Base-by-base conservation (phyloP, 2,797 vertebrate species). In the Phoeniculus purpureus region DNA sequence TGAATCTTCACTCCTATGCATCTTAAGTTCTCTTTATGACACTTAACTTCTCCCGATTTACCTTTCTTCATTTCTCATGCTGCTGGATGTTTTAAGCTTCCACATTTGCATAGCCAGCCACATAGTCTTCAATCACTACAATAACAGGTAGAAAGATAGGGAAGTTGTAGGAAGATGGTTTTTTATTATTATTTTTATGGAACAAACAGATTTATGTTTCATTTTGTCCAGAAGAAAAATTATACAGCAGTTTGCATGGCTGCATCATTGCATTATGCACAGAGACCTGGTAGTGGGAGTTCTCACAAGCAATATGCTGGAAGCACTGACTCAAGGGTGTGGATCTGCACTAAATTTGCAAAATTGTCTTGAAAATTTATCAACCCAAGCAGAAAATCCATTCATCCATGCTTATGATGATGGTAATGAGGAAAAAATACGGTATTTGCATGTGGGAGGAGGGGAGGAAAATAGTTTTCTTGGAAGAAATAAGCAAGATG, bases 341-440 rank as follows among this genome's bases (percentile, higher is more conserved):
- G 34, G 65, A 92, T 94, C 72, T 84, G 71, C 65, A 90, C 83
- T 94, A 83, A 94, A 95, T 96, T 94, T 94, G 90, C 86, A 96
- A 95, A 95, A 96, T 94, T 95, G 94, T 94, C 94, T 93, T 95
- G 93, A 96, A 96, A 96, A 96, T 94, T 83, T 94, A 93, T 55
- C 88, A 95, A 51, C 26, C 81, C 84, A 92, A 93, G 93, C 90
- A 95, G 90, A 94, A 94, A 94, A 96, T 92, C 52, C 86, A 94
- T 91, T 95, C 81, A 92, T 80, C 83, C 90, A 89, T 93, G 86
- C 86, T 90, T 95, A 51, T 93, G 88, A 90, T 94, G 66, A 75
- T 87, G n/a, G 13, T 94, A 94, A 94, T 94, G 76, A 95, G 56
- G 62, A 85, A 81, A 94, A 95, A 78, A 70, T 76, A 47, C 45